Percentiles rank a stretch among this genome's conserved stretches.
Conservation (phyloP, 2,113 vertebrate genomes). For the Phylloscopus trochiloides region DNA sequence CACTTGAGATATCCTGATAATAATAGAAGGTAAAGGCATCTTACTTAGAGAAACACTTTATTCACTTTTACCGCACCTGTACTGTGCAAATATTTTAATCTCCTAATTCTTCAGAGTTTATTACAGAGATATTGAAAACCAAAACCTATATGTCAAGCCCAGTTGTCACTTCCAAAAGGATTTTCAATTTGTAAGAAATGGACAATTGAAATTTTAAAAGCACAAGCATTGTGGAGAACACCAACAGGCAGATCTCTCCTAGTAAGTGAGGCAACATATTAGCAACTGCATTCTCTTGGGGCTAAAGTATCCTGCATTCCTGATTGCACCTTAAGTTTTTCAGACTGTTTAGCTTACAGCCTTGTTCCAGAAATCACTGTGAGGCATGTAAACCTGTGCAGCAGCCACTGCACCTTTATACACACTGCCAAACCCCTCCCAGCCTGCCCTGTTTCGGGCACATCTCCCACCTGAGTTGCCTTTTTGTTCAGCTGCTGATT, state of each 20-base stretch:
- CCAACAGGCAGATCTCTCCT: background rate
- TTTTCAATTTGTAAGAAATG: background rate
- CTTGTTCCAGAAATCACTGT: background rate
- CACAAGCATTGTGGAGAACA: accelerated
- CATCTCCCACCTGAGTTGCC: background rate
- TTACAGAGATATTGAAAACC: background rate
- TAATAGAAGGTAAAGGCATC: background rate
- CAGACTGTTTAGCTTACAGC: background rate
- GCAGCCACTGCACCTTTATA: background rate
- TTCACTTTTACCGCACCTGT: background rate
- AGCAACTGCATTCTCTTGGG: background rate
- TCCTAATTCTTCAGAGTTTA: background rate
- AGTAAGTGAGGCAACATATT: background rate
- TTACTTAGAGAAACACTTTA: background rate
- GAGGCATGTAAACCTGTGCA: background rate
- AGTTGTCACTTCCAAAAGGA: background rate
- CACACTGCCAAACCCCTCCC: background rate
- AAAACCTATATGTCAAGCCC: background rate
- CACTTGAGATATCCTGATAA: background rate
- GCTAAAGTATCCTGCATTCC: background rate
- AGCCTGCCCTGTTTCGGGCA: background rate
- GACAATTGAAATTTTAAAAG: background rate
- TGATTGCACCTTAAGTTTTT: background rate
- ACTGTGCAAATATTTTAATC: background rate
- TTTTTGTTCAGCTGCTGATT: background rate